phyloP scores from a whole-genome alignment of 2,888 invertebrate genomes.

The Noctua janthina region DNA sequence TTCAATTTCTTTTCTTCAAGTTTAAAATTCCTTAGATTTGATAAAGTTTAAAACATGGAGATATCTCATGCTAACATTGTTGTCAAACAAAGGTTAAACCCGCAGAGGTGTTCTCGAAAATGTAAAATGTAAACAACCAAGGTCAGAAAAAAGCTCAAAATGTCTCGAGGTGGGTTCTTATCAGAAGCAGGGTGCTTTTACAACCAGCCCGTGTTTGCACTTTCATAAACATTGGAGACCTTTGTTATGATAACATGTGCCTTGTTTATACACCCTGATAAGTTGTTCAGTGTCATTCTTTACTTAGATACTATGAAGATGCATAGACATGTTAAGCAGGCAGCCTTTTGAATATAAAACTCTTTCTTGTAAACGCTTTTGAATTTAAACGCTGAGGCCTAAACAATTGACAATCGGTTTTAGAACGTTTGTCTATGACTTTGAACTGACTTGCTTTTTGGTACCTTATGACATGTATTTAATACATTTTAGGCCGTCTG shows the following conservation, averaged over 20 bases:
- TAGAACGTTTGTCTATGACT: not conserved
- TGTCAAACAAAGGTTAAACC: conserved; percentile 47
- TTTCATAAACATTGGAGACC: conserved; percentile 75
- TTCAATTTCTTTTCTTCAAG: conserved; percentile 42
- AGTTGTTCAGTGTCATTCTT: conserved; percentile 47
- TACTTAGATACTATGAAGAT: conserved; percentile 30
- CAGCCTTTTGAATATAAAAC: not conserved
- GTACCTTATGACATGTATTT: not conserved
- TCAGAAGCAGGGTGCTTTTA: conserved; percentile 74
- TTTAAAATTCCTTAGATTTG: conserved; percentile 28
- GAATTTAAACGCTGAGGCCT: not conserved
- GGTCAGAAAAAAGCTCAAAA: conserved; percentile 62
- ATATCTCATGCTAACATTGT: conserved; percentile 56
- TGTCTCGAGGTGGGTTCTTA: conserved; percentile 62
- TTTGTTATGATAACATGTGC: conserved; percentile 70
- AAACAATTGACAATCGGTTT: not conserved
- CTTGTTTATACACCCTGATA: conserved; percentile 71
- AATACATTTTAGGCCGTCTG: not conserved
- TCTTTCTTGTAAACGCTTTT: conserved; percentile 1
- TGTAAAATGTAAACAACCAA: conserved; percentile 45
- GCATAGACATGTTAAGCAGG: conserved; percentile 11
- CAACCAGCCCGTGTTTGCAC: conserved; percentile 75
- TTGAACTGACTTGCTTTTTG: not conserved
- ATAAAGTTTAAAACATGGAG: conserved; percentile 35
- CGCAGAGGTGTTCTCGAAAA: conserved; percentile 43